Evolutionary conservation across 1,140 invertebrate genomes (phyloP), one percentile per base, ranked within the genome.

Genomic region (Venustaconcha ellipsiformis): DNA sequence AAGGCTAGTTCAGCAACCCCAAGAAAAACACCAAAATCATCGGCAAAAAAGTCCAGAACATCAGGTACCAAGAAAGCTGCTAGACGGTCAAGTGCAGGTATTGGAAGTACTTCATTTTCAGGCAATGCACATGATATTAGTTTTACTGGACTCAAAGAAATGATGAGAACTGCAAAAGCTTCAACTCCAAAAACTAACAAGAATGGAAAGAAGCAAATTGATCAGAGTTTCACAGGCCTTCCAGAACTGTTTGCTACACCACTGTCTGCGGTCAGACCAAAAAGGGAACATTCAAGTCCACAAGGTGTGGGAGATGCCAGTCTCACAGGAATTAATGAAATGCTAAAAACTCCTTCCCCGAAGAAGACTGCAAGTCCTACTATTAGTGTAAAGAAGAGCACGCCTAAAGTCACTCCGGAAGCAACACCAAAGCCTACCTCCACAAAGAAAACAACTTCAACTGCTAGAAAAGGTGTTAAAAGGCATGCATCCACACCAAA

Each of bases 211-310:
- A 57, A 57, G 55, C 48, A 30, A 26, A 30, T 56, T 37, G 70
- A 71, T 70, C n/a, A 64, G 4, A 82, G 79, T 73, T 79, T 78
- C 26, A 76, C 77, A 63, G 80, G 80, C 63, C 20, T 82, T 5
- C 58, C 72, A 18, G 74, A 78, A 26, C 37, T 83, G 57, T 63
- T 83, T 57, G 78, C 63, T 12, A 79, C 82, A 15, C 80, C 82
- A 56, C 81, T 78, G 11, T 48, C 37, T 48, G 37, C 37, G 6
- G 37, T 48, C 6, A 48, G 6, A 48, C 37, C 37, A 8, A 8
- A 11, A 0, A 48, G 37, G 11, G 11, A 6, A 48, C 37, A 48
- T 48, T 48, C 37, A 0, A 48, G 37, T 48, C 37, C 37, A 48
- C 4, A 48, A 48, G 37, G 8, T 48, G 37, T 8, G 4, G 8